A percentile compares a stretch with the other conserved stretches of the same genome.
Conservation (phyloP, 1,140 invertebrate species). For the Drosophila insularis region DNA sequence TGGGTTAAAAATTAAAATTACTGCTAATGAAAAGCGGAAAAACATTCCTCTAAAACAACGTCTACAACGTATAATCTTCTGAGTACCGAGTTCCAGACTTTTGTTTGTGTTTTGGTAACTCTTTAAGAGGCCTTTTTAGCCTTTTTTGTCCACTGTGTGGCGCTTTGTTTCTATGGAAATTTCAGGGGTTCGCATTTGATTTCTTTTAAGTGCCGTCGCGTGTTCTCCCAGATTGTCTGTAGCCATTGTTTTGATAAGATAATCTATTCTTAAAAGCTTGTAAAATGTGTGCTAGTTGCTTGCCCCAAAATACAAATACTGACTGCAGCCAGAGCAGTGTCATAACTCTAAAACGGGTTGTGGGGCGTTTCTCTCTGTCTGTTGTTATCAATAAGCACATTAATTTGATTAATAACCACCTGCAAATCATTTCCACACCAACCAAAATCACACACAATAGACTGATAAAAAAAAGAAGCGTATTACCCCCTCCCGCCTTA, state of each 20-base stretch:
- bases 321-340: conserved; percentile 12
- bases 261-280: conserved; percentile 71
- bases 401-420: conserved; percentile 82
- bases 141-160: conserved; percentile 32
- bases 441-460: conserved; percentile 57
- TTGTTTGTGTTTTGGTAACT: conserved; percentile 26
- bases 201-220: conserved; percentile 70
- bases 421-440: conserved; percentile 79
- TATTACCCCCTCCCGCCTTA: background rate
- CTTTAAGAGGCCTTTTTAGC: background rate
- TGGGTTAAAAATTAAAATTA: conserved; percentile 36
- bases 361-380: conserved; percentile 46
- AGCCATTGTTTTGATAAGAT: conserved; percentile 67
- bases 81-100: background rate
- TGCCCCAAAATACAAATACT: conserved; percentile 9
- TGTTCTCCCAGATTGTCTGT: conserved; percentile 40
- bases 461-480: conserved; percentile 53
- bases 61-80: no score
- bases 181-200: conserved; percentile 45
- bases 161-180: conserved; percentile 68
- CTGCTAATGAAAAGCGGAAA: background rate
- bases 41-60: no score
- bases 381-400: conserved; percentile 80
- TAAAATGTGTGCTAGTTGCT: conserved; percentile 62
- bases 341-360: conserved; percentile 28